Conservation (phyloP, 2,797 vertebrate species). For the Acipenser oxyrinchus region DNA sequence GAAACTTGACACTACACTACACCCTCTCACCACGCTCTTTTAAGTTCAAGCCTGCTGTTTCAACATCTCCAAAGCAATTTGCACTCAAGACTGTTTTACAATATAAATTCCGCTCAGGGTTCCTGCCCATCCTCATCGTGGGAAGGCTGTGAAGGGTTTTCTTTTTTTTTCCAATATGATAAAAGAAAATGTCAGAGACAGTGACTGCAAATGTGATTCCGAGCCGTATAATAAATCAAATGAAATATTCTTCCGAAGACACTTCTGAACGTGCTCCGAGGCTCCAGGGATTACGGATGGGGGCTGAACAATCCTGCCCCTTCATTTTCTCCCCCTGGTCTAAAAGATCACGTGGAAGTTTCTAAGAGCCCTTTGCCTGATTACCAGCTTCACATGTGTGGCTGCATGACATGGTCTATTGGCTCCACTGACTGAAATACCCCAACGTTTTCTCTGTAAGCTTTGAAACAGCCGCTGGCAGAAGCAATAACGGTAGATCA, state of each 20-base stretch:
- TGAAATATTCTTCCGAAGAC: background rate
- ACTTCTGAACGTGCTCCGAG: background rate
- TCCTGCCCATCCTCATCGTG: background rate
- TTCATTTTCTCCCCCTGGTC: background rate
- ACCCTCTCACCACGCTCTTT: too few species aligned
- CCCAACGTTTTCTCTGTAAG: background rate
- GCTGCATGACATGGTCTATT: background rate
- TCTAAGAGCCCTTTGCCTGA: background rate
- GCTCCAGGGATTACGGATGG: background rate
- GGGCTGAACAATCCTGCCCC: background rate
- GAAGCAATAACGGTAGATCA: too few species aligned
- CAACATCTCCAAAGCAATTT: too few species aligned
- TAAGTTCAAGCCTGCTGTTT: too few species aligned
- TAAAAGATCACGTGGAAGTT: background rate
- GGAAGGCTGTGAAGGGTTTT: too few species aligned
- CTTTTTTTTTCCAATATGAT: background rate
- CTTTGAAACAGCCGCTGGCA: background rate
- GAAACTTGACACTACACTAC: too few species aligned
- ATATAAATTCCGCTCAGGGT: background rate
- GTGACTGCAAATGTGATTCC: background rate
- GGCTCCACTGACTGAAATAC: background rate
- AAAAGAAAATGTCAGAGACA: background rate
- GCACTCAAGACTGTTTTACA: too few species aligned
- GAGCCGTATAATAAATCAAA: background rate
- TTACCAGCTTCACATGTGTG: background rate